A percentile compares a stretch with the other conserved stretches of the same genome.
Conservation (phyloP, 2,888 invertebrate species). For the Lasioglossum oenotherae region DNA sequence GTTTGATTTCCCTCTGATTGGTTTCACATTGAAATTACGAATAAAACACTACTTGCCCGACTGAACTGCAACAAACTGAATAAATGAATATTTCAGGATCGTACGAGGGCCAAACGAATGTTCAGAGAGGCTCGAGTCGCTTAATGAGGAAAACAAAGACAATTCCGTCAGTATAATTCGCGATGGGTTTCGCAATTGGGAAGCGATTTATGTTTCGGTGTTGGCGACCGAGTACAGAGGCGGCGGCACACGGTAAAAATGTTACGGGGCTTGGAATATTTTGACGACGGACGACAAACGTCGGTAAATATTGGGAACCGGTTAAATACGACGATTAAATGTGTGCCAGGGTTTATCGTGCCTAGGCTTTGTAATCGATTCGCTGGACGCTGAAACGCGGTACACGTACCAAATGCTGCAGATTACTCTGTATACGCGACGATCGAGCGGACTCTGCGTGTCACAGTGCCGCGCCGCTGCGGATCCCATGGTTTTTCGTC, state of each 20-base stretch:
- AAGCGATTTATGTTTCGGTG: not conserved
- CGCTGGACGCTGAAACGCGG: not conserved
- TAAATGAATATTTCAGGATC: not conserved
- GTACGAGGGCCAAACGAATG: not conserved
- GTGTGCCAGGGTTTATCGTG: slow-evolving; percentile 26
- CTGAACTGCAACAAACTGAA: not conserved
- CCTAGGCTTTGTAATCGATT: slow-evolving; percentile 23
- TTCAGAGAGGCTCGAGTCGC: not conserved
- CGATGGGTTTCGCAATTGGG: not conserved
- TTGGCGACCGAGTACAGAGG: not conserved
- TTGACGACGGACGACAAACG: slow-evolving; percentile 1
- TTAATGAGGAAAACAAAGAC: not conserved
- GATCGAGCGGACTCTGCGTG: slow-evolving; percentile 19
- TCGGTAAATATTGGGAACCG: not conserved
- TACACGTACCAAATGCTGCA: not conserved
- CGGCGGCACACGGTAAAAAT: not conserved
- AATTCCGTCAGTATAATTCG: not conserved
- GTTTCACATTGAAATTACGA: not conserved
- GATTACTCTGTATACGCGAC: slow-evolving; percentile 25
- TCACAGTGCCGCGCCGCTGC: slow-evolving; percentile 6
- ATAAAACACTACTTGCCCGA: not conserved
- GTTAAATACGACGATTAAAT: slow-evolving; percentile 13
- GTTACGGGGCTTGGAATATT: not conserved
- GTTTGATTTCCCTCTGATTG: not conserved
- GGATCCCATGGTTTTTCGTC: slow-evolving; percentile 14